Conservation (phyloP, 2,113 vertebrate genomes). For the Glaucidium brasilianum region DNA sequence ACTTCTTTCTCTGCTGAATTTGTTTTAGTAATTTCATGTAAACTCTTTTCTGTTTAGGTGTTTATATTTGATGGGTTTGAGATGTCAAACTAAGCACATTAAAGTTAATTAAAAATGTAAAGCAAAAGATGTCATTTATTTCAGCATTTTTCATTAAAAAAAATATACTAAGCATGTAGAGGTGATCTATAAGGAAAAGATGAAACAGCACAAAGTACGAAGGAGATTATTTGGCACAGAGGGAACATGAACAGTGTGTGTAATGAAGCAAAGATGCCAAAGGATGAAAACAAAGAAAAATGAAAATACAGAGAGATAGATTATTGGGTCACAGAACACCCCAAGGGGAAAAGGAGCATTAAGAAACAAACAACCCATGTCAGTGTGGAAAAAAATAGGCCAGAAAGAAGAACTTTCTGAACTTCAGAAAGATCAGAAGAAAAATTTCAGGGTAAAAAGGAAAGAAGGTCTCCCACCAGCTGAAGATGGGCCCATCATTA, state of each 20-base stretch:
- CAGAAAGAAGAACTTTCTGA: neutral
- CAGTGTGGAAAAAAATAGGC: neutral
- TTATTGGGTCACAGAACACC: neutral
- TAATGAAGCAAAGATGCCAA: constrained; percentile 4
- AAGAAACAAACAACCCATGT: neutral
- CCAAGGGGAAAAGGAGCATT: neutral
- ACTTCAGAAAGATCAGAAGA: neutral
- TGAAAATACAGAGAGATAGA: constrained; percentile 3
- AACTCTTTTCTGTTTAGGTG: neutral
- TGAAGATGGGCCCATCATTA: neutral
- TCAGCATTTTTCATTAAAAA: too few species aligned
- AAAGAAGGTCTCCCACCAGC: neutral
- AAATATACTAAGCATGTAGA: neutral
- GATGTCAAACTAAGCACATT: neutral
- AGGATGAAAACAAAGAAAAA: neutral
- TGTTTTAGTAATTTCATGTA: neutral
- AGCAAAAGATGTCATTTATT: neutral
- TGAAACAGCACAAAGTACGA: neutral
- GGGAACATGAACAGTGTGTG: neutral
- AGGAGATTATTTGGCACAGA: neutral
- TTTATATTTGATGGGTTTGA: neutral
- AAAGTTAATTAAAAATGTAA: neutral
- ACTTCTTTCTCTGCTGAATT: neutral
- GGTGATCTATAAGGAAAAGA: neutral
- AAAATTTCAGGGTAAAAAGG: neutral